A percentile compares a stretch with the other conserved stretches of the same genome.
These are phyloP conservation scores for Gymnothorax javanicus DNA, from an alignment of 2,797 vertebrate species.

Conservation along the genomic window DNA sequence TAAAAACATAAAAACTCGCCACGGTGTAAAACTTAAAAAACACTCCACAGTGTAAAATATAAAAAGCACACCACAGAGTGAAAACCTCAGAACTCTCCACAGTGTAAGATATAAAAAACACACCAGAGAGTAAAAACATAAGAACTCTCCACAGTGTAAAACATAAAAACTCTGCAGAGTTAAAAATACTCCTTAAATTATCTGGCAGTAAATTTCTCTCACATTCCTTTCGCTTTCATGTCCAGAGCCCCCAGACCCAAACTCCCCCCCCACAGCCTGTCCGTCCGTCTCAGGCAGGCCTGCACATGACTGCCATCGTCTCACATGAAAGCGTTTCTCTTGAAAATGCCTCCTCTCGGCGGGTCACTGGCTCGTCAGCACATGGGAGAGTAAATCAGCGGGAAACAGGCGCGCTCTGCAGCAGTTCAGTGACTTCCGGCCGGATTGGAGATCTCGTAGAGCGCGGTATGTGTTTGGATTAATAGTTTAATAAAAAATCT, in stretches of 20 bases:
- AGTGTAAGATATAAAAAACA: no score
- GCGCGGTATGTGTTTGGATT: neutral
- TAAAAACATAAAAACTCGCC: no score
- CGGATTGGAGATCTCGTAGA: neutral
- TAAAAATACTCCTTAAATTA: conserved; percentile 16
- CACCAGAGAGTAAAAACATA: no score
- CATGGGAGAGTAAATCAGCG: neutral
- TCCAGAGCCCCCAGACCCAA: neutral
- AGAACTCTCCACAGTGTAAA: no score
- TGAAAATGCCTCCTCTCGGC: neutral
- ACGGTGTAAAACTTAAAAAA: no score
- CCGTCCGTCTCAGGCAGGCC: conserved; percentile 9
- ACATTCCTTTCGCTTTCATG: conserved; percentile 26
- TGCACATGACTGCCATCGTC: neutral
- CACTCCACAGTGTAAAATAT: no score
- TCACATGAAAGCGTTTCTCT: neutral
- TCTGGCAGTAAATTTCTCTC: conserved; percentile 21
- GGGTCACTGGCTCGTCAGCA: no score
- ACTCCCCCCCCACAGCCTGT: neutral
- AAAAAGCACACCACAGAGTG: no score
- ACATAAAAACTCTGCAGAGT: neutral
- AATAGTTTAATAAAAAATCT: neutral
- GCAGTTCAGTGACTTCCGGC: neutral
- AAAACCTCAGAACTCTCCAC: no score
- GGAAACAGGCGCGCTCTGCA: neutral